Evolutionary conservation across 2,797 vertebrate genomes (phyloP), one percentile per base, ranked within the genome.

Genomic region (Gobionotothen gibberifrons): DNA sequence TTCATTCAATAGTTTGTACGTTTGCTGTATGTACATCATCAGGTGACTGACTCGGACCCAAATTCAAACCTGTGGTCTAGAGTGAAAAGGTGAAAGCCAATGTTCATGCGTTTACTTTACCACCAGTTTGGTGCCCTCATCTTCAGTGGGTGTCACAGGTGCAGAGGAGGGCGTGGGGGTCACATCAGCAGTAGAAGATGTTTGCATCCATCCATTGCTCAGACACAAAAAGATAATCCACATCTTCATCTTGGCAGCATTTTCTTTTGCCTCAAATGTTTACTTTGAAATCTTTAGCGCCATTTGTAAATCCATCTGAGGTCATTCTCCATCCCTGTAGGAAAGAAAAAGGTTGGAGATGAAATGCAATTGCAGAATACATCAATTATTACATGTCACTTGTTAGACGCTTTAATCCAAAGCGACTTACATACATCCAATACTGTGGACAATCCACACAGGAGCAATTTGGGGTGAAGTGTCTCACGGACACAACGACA

Each of bases 81-180:
- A 29, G 29, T 21, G 2, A 21, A 21, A 21, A 21, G 21, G 21
- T 21, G 21, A 21, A 2, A 21, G 21, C 21, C 21, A 21, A 21
- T 9, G 29, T 44, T 17, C 3, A 19, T 57, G 13, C 15, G 5
- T 55, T 39, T 55, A 10, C 73, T 75, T 91, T 87, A 94, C 94
- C 93, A 94, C 90, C 51, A 94, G 85, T 16, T 81, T 76, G 32
- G 71, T 63, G 70, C 88, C 89, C 21, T 93, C 87, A 6, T 94
- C 93, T 54, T 93, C 85, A 7, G 91, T 92, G 16, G 91, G 90
- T 14, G 77, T 76, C 72, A 66, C 78, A 29, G 73, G 54, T 49
- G 70, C 29, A 49, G 78, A 60, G 3, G 68, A 51, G 16, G 63
- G 69, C 2, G 79, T 47, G 3, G 71, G 63, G 8, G 85, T 76